Evolutionary conservation across 2,113 vertebrate species (phyloP).

Genomic region (Chlorodrepanis virens): DNA sequence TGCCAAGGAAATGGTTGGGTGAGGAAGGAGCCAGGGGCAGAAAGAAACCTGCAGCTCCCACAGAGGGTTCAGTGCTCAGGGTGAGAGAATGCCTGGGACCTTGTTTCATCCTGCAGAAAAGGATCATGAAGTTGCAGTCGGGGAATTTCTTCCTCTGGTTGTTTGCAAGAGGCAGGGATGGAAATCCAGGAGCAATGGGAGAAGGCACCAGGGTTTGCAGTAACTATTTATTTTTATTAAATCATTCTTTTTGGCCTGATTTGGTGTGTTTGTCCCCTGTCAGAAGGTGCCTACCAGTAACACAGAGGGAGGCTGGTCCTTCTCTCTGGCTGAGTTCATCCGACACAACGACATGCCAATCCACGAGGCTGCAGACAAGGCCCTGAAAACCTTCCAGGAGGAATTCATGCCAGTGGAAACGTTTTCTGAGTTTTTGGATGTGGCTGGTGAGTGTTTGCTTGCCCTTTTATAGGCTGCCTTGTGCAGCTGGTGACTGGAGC

Average conservation of each 20-base stretch:
- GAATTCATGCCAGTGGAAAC: slow-evolving; percentile 98
- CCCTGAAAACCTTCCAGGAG: slow-evolving; percentile 96
- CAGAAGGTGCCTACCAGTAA: slow-evolving; percentile 98
- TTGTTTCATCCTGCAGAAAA: neutral
- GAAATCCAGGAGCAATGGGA: neutral
- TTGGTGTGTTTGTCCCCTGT: neutral
- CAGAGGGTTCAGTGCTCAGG: neutral
- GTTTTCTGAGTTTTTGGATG: slow-evolving; percentile 91
- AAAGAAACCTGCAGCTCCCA: neutral
- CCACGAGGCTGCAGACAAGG: slow-evolving; percentile 92
- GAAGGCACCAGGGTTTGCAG: neutral
- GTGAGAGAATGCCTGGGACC: neutral
- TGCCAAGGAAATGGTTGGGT: neutral
- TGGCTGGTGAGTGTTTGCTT: slow-evolving; percentile 84
- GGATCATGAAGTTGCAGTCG: accelerated
- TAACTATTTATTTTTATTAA: neutral
- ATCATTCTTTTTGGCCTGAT: neutral
- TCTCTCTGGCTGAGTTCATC: slow-evolving; percentile 95
- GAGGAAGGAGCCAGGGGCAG: neutral
- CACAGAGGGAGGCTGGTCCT: slow-evolving; percentile 99
- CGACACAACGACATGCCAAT: slow-evolving; percentile 98
- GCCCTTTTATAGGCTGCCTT: slow-evolving; percentile 3
- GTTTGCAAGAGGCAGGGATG: neutral
- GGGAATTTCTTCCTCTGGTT: neutral
- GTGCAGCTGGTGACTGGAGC: neutral